Base-by-base conservation (phyloP, 2,797 vertebrate genomes). In the Helarctos malayanus region DNA sequence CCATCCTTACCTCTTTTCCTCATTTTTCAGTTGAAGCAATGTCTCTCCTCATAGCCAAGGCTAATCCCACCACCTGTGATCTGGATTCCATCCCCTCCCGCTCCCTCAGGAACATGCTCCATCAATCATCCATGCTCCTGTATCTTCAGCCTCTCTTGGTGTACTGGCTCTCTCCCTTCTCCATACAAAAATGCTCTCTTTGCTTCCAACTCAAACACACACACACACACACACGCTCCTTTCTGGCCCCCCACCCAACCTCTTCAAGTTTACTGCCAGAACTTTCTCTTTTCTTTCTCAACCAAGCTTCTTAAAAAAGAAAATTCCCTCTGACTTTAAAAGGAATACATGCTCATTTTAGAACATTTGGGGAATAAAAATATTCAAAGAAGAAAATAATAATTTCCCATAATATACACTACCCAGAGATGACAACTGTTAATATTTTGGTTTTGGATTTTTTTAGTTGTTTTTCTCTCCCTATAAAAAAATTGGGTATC, bases 11-110 rank as follows among this genome's bases (percentile, higher is more conserved):
- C 90, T 95, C 96, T 92, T 92, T 94, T 52, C 84, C 97, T 97
- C 98, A 98, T 97, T 97, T 98, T 97, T 98, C 97, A 98, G 94
- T 27, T 89, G 93, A 92, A 97, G 95, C 4, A 12, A 97, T 95
- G 96, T 95, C 95, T 95, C 96, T 96, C 45, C 90, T 92, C 90
- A 83, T 80, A 96, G 96, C 92, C 90, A 97, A 85, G 56, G 79
- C 97, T 98, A 98, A 98, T 98, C 97, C 97, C 90, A 97, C 97
- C 97, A 98, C 97, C 98, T 98, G 98, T 96, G 98, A 95, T 98
- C 97, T 98, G 98, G 97, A 97, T 97, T 97, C 92, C 54, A 68
- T 97, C 97, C 97, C 93, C 59, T 95, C 89, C 75, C 0, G 45
- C 92, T 95, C 96, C 94, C 94, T 88, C 29, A 21, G 90, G 95